Evolutionary conservation across 2,113 vertebrate species (phyloP).

Genomic region (Protobothrops mucrosquamatus): DNA sequence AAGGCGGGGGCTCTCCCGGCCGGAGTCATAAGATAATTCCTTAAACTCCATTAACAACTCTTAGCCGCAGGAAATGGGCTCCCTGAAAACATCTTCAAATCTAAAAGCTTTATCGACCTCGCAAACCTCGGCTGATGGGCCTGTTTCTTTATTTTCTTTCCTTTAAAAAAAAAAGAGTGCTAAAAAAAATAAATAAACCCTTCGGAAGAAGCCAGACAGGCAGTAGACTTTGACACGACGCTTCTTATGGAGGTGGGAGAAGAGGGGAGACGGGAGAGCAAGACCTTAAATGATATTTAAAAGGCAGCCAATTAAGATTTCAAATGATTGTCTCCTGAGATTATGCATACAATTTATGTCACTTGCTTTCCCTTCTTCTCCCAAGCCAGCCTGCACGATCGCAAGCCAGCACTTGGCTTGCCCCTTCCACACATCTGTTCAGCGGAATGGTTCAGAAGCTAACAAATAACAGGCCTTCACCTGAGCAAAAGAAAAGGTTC

Average conservation of each 20-base stretch:
- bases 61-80: slow-evolving; percentile 98
- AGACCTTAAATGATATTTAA: slow-evolving; percentile 90
- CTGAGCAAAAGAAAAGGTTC: slow-evolving; percentile 2
- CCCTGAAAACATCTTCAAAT: slow-evolving; percentile 96
- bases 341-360: slow-evolving; percentile 59
- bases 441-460: neutral
- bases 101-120: slow-evolving; percentile 99
- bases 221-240: slow-evolving; percentile 95
- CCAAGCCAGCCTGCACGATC: slow-evolving; percentile 51
- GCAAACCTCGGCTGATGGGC: slow-evolving; percentile 89
- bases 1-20: slow-evolving; percentile 87
- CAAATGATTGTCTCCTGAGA: slow-evolving; percentile 77
- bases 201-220: slow-evolving; percentile 74
- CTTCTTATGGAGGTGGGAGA: slow-evolving; percentile 80
- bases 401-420: slow-evolving; percentile 23
- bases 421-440: slow-evolving; percentile 1
- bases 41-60: slow-evolving; percentile 99
- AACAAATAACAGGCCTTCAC: neutral
- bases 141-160: slow-evolving; percentile 53
- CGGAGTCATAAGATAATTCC: slow-evolving; percentile 94
- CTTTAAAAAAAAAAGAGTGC: slow-evolving; percentile 50
- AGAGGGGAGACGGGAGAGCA: slow-evolving; percentile 77
- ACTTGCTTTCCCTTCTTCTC: slow-evolving; percentile 11
- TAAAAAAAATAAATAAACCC: slow-evolving; percentile 30
- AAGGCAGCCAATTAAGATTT: slow-evolving; percentile 95